Percentiles rank a stretch among this genome's conserved stretches.
Evolutionary conservation across 2,113 vertebrate genomes (phyloP).

Genomic region (Etheostoma cragini): DNA sequence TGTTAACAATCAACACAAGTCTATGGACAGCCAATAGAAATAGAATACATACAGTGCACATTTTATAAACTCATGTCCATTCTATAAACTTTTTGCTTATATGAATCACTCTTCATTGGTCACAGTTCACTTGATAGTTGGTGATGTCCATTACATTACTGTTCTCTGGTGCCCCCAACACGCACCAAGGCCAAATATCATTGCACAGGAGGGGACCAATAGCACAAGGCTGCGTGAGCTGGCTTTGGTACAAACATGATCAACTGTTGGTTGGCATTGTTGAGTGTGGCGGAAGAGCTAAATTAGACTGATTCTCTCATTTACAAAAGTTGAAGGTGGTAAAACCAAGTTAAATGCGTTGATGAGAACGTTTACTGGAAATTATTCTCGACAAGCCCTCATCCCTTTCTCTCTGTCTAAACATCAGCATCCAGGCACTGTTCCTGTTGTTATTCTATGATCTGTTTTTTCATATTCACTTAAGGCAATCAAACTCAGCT

Average conservation of each 20-base stretch:
- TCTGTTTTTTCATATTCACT: constrained; percentile 69
- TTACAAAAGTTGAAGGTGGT: constrained; percentile 28
- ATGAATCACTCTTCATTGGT: constrained; percentile 71
- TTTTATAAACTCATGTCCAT: constrained; percentile 73
- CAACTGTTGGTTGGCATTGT: constrained; percentile 73
- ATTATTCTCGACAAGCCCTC: constrained; percentile 62
- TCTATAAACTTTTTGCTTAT: constrained; percentile 68
- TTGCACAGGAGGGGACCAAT: constrained; percentile 66
- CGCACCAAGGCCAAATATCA: constrained; percentile 49
- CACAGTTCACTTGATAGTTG: constrained; percentile 67
- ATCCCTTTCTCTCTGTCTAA: constrained; percentile 34
- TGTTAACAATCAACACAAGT: constrained; percentile 80
- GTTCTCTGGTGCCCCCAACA: constrained; percentile 60
- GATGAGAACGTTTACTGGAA: constrained; percentile 36
- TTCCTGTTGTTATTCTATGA: constrained; percentile 57
- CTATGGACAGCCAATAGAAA: constrained; percentile 81
- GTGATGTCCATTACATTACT: constrained; percentile 59
- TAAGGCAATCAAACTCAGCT: constrained; percentile 80
- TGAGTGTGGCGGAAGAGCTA: constrained; percentile 55
- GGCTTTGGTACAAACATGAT: constrained; percentile 83
- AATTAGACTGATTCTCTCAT: constrained; percentile 41
- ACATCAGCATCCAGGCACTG: constrained; percentile 65
- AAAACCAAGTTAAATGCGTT: constrained; percentile 19
- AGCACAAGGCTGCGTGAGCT: constrained; percentile 74
- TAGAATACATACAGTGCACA: constrained; percentile 80